These are phyloP conservation scores for Macroramphosus scolopax DNA, from an alignment of 2,797 vertebrate species.

Conservation along the genomic window DNA sequence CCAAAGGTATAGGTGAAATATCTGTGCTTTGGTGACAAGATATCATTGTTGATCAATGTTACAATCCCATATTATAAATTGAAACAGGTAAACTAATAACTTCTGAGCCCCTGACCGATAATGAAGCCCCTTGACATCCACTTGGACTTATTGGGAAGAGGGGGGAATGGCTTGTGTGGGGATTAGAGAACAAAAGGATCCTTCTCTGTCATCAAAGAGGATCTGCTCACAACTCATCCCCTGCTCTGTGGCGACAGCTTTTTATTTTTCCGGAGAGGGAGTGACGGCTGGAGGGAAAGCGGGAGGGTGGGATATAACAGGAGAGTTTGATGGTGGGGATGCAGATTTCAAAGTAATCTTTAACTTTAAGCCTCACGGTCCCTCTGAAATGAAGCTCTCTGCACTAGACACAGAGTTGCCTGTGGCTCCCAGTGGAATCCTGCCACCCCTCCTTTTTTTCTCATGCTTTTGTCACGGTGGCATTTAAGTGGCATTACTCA, in stretches of 20 bases:
- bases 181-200: conserved; percentile 85
- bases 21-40: no score
- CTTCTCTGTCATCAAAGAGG: conserved; percentile 86
- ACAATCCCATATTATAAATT: conserved; percentile 32
- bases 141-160: conserved; percentile 54
- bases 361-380: conserved; percentile 82
- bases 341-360: conserved; percentile 86
- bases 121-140: conserved; percentile 65
- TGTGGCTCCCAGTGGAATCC: conserved; percentile 70
- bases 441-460: conserved; percentile 61
- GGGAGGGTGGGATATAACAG: conserved; percentile 38
- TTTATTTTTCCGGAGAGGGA: conserved; percentile 64
- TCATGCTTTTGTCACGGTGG: conserved; percentile 72
- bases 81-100: conserved; percentile 57
- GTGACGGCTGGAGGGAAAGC: conserved; percentile 64
- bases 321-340: conserved; percentile 66
- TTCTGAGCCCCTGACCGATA: conserved; percentile 52
- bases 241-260: conserved; percentile 77
- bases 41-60: no score
- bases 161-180: conserved; percentile 44
- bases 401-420: conserved; percentile 74
- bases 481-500: conserved; percentile 81
- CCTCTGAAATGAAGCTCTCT: conserved; percentile 74
- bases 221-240: conserved; percentile 80
- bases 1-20: no score